Evolutionary conservation across 1,140 invertebrate genomes (phyloP).

Genomic region (Drosophila obscura): DNA sequence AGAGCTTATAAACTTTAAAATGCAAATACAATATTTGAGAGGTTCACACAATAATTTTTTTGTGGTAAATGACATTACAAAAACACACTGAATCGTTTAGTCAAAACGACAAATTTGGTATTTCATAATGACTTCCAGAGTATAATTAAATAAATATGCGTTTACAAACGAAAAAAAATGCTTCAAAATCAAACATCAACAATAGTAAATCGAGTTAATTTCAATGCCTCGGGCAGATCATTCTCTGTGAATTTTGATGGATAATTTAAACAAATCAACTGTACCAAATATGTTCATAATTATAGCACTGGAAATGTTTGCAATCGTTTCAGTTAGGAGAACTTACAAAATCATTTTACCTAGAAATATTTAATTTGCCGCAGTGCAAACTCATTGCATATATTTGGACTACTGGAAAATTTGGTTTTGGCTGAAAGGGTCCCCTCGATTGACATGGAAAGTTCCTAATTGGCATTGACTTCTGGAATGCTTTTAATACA

Average conservation of each 20-base stretch:
- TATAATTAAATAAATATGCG: too few species aligned
- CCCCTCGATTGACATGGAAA: constrained; percentile 20
- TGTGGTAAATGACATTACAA: constrained; percentile 27
- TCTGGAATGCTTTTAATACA: constrained; percentile 30
- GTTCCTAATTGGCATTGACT: constrained; percentile 24
- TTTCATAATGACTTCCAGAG: neutral
- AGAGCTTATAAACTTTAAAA: neutral
- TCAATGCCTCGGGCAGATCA: neutral
- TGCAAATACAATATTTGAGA: constrained; percentile 11
- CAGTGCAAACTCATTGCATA: neutral
- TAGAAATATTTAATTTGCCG: constrained; percentile 7
- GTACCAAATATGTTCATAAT: too few species aligned
- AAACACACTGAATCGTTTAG: constrained; percentile 29
- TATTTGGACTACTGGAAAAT: neutral
- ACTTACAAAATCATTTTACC: neutral
- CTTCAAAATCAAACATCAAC: neutral
- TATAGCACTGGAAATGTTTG: neutral
- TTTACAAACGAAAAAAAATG: neutral
- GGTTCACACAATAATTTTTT: constrained; percentile 27
- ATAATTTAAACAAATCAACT: constrained; percentile 1
- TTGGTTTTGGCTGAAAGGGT: neutral
- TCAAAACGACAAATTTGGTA: constrained; percentile 25
- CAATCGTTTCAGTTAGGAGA: constrained; percentile 17
- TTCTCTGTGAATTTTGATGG: neutral
- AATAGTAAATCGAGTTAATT: too few species aligned